phyloP scores from a whole-genome alignment of 2,113 vertebrate species.

The Sylvietta virens region DNA sequence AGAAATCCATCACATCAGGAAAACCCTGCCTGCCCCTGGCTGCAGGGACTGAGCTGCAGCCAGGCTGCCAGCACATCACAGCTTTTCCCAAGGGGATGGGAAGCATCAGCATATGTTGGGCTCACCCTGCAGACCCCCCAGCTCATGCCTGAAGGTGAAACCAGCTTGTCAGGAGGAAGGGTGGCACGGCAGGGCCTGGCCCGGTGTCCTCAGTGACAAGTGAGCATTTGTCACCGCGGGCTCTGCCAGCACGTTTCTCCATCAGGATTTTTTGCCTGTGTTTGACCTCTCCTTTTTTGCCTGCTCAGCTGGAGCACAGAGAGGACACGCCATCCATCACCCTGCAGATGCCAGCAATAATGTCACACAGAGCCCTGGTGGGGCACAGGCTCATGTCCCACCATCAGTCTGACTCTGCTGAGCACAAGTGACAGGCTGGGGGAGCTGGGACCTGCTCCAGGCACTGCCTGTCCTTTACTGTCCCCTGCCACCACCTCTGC shows the following conservation, averaged over 20 bases:
- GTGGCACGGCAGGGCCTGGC: fast-evolving
- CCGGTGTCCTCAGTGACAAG: fast-evolving
- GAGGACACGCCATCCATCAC: background rate
- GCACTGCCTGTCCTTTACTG: background rate
- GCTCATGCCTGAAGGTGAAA: background rate
- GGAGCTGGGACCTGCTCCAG: background rate
- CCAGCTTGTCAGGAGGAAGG: background rate
- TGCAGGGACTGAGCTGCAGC: background rate
- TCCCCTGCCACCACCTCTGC: background rate
- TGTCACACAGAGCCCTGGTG: background rate
- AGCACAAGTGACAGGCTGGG: background rate
- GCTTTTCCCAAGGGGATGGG: background rate
- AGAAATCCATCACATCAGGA: background rate
- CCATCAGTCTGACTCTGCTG: background rate
- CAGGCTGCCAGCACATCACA: fast-evolving
- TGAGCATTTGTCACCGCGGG: fast-evolving
- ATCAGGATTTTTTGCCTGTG: background rate
- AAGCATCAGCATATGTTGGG: background rate
- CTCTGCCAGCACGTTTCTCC: background rate
- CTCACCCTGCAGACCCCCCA: background rate
- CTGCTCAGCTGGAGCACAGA: background rate
- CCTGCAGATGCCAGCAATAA: background rate
- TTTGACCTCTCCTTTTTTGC: background rate
- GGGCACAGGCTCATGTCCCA: background rate
- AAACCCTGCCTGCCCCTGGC: background rate